Evolutionary conservation across 1,140 invertebrate species (phyloP).

Genomic region (Catajapyx aquilonaris): DNA sequence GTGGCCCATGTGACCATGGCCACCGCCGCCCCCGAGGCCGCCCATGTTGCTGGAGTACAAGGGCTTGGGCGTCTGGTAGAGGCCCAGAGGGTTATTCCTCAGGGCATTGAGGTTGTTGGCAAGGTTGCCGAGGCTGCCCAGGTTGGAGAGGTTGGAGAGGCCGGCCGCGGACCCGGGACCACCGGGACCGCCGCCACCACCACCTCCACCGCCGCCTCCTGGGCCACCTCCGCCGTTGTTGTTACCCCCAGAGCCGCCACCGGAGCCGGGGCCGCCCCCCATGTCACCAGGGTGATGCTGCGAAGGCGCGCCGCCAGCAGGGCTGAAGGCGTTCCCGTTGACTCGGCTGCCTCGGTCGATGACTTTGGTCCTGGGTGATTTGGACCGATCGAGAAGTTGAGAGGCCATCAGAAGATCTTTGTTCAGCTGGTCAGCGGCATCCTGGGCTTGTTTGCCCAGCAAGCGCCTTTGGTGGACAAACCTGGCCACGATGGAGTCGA

Average conservation of each 20-base stretch:
- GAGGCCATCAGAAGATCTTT: constrained; percentile 51
- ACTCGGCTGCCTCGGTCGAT: constrained; percentile 35
- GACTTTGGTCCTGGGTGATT: constrained; percentile 57
- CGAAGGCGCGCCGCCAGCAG: constrained; percentile 2
- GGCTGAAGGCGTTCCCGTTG: constrained; percentile 25
- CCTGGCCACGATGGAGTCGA: constrained; percentile 66
- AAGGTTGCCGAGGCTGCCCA: constrained; percentile 16
- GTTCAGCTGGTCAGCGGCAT: constrained; percentile 42
- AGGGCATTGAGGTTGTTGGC: constrained; percentile 34
- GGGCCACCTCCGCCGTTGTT: constrained; percentile 1
- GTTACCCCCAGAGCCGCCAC: constrained; percentile 11
- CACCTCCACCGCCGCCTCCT: constrained; percentile 1
- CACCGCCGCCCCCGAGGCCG: constrained; percentile 11
- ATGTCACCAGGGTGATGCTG: constrained; percentile 1
- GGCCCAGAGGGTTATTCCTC: no score
- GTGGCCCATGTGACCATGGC: constrained; percentile 16
- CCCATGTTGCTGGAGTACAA: constrained; percentile 27
- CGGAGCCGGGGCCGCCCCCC: constrained; percentile 2
- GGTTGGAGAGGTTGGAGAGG: constrained; percentile 17
- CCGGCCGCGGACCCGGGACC: constrained; percentile 15
- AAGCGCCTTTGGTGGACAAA: constrained; percentile 60
- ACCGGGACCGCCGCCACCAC: constrained; percentile 11
- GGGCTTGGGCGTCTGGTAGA: constrained; percentile 58
- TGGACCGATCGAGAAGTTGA: constrained; percentile 56
- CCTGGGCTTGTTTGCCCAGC: constrained; percentile 50